Base-by-base conservation (phyloP, 2,113 vertebrate genomes). In the Macquaria australasica region DNA sequence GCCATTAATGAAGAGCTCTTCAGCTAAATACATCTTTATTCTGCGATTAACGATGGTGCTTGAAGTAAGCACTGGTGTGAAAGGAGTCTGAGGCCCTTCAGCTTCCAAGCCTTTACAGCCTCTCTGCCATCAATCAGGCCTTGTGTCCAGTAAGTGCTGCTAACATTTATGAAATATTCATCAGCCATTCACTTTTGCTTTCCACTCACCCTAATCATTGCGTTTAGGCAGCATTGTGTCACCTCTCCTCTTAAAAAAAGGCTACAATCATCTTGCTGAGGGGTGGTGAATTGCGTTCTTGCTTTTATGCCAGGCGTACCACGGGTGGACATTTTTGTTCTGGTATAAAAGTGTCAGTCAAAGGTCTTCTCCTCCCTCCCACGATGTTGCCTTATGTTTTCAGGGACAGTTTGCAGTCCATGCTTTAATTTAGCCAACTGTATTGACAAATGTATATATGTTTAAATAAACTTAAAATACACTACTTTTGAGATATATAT, bases 91-190 rank as follows among this genome's bases (percentile, higher is more conserved):
- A 95, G 96, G 85, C 96, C 96, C 97, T 98, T 98, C 97, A 98
- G 96, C 96, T 94, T 97, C 96, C 95, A 96, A 96, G 95, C 95
- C 95, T 97, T 98, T 97, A 97, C 96, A 97, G 94, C 96, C 97
- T 97, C 96, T 98, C 96, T 94, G 94, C 95, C 97, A 97, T 98
- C 97, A 98, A 98, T 98, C 98, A 98, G 95, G 95, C 97, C 94
- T 95, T 95, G 92, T 94, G 96, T 97, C 95, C 97, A 95, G 96
- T 99, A 99, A 99, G 97, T 99, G 98, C 96, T 96, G 96, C 97
- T 97, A 97, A 97, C 97, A 97, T 98, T 97, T 98, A 99, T 99
- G 98, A 99, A 99, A 99, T 99, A 99, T 99, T 99, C 98, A 99
- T 98, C 97, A 96, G 90, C 96, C 97, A 97, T 97, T 97, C 95